Conservation (phyloP, 2,888 invertebrate genomes). For the Stenodema calcarata region DNA sequence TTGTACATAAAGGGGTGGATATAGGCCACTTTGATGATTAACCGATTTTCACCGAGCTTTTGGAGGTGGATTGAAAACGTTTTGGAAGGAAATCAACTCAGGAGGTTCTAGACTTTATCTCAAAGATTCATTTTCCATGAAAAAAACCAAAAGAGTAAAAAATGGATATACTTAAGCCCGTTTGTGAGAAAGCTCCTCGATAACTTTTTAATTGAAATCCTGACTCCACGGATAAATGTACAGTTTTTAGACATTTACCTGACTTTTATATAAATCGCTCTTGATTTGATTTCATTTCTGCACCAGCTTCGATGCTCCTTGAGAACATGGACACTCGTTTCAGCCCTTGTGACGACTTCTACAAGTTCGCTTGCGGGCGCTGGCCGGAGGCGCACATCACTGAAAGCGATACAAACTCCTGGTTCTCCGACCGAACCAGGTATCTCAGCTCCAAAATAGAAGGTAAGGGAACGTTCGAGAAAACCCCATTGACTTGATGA, state of each 20-base stretch:
- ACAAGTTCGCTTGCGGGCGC: conserved; percentile 84
- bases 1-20: no score
- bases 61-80: no score
- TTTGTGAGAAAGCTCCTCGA: no score
- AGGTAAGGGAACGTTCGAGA: conserved; percentile 49
- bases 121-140: no score
- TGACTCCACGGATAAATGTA: neutral
- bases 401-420: conserved; percentile 69
- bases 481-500: neutral
- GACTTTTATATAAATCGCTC: neutral
- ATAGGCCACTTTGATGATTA: no score
- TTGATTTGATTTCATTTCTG: neutral
- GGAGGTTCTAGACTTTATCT: no score
- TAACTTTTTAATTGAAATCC: no score
- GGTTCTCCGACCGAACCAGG: conserved; percentile 57
- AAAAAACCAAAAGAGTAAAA: no score
- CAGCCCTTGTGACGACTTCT: conserved; percentile 84
- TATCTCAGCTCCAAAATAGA: conserved; percentile 52
- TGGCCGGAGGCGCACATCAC: conserved; percentile 86
- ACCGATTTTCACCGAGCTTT: no score
- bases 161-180: no score
- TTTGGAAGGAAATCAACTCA: no score
- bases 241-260: neutral
- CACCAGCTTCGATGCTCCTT: conserved; percentile 67
- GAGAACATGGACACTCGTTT: conserved; percentile 76